Evolutionary conservation across 2,797 vertebrate genomes (phyloP), one percentile per base, ranked within the genome.

Genomic region (Pseudotriccus pelzelni): DNA sequence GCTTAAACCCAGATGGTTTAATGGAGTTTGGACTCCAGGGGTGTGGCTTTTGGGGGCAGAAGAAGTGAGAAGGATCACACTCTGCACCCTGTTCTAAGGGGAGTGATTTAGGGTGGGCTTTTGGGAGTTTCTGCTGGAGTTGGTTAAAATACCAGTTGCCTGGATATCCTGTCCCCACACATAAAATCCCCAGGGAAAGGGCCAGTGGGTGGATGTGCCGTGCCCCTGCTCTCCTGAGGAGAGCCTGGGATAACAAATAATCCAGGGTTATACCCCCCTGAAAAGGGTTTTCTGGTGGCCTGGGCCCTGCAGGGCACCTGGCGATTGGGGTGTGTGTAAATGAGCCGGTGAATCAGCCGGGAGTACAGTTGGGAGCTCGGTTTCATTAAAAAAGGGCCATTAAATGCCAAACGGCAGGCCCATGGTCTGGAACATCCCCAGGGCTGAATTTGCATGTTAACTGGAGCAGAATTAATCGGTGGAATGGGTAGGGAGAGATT

Each of bases 111-210:
- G 4, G 11, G 11, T 9, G 39, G n/a, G 3, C 9, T 25, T 13
- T 3, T 3, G 18, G 22, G n/a, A 4, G 18, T 39, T 23, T 10
- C 12, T 41, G 28, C 17, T 9, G 21, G 34, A 10, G 1, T 34
- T 12, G 5, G 7, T 1, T 39, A 3, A 24, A 37, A 10, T 0
- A 0, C 9, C 8, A 6, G 1, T 4, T 3, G 2, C 5, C 6
- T 4, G 3, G 3, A 0, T 23, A 13, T 17, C 4, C 24, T 6
- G 15, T 16, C 23, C 4, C 4, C 10, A 4, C 7, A 20, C 5
- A 0, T 6, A 4, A 13, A n/a, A 5, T 3, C 9, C 12, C 3
- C 6, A 3, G 27, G 23, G 20, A 8, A 20, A 11, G 21, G 5
- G 3, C 23, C 1, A 1, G 36, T 15, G 16, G 1, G 0, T 10